Conservation (phyloP, 2,888 invertebrate genomes). For the Drosophila melanosoma region DNA sequence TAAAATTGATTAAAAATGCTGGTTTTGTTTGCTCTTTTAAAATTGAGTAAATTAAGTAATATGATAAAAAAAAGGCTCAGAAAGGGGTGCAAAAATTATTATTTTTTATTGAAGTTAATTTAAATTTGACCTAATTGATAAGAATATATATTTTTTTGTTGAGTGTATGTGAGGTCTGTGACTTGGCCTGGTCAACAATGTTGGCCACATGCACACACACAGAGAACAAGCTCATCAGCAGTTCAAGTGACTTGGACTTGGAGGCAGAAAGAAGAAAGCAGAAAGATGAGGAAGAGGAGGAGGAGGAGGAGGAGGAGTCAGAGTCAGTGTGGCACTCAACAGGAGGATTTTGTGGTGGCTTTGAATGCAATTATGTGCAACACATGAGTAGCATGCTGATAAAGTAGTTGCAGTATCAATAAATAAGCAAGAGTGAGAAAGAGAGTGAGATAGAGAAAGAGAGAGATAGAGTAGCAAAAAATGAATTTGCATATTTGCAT, state of each 20-base stretch:
- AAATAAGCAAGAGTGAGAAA: slow-evolving; percentile 24
- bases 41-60: too few relatives aligned
- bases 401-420: slow-evolving; percentile 33
- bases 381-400: slow-evolving; percentile 64
- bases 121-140: too few relatives aligned
- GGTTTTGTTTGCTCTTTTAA: background rate
- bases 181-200: slow-evolving; percentile 49
- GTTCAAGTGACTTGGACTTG: slow-evolving; percentile 34
- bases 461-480: background rate
- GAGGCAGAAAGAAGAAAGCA: background rate
- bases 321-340: background rate
- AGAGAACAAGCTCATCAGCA: slow-evolving; percentile 46
- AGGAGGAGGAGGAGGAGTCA: background rate
- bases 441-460: background rate
- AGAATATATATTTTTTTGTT: background rate
- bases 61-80: too few relatives aligned
- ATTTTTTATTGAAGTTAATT: background rate
- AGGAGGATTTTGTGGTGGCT: slow-evolving; percentile 37
- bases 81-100: background rate
- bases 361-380: slow-evolving; percentile 80
- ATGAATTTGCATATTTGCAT: slow-evolving; percentile 24
- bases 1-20: background rate
- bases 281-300: background rate
- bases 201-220: slow-evolving; percentile 41
- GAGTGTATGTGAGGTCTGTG: background rate